Percentiles rank a stretch among this genome's conserved stretches.
Evolutionary conservation across 1,140 invertebrate genomes (phyloP).

Genomic region (Magallana gigas): DNA sequence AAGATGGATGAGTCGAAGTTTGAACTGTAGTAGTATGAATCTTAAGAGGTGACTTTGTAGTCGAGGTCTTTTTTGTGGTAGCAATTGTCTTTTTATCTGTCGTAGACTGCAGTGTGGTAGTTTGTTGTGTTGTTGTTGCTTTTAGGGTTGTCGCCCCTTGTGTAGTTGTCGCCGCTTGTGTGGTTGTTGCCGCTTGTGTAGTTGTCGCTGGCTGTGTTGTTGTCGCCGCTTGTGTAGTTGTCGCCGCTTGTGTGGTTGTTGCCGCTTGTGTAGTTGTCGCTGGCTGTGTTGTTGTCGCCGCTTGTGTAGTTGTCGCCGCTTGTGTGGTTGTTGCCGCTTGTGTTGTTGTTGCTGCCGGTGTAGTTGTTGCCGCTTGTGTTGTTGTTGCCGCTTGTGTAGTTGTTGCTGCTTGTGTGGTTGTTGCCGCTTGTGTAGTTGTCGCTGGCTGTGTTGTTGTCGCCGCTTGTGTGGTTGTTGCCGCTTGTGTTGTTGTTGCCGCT

Average conservation of each 20-base stretch:
- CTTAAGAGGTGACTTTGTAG: background rate
- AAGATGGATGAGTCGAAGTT: background rate
- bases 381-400: background rate
- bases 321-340: background rate
- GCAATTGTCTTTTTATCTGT: slow-evolving; percentile 4
- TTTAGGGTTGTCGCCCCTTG: background rate
- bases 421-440: background rate
- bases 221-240: background rate
- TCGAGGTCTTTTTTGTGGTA: background rate
- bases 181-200: background rate
- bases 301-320: background rate
- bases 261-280: background rate
- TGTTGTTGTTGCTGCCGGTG: background rate
- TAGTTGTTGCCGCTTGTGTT: background rate
- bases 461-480: background rate
- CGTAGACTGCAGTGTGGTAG: background rate
- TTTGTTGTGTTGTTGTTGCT: background rate
- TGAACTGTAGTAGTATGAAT: background rate
- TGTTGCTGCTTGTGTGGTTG: background rate
- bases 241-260: background rate
- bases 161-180: background rate
- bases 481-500: background rate
- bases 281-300: background rate
- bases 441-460: background rate
- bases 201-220: background rate